Percentiles rank a stretch among this genome's conserved stretches.
phyloP scores from a whole-genome alignment of 2,113 vertebrate species.

The Carassius carassius region DNA sequence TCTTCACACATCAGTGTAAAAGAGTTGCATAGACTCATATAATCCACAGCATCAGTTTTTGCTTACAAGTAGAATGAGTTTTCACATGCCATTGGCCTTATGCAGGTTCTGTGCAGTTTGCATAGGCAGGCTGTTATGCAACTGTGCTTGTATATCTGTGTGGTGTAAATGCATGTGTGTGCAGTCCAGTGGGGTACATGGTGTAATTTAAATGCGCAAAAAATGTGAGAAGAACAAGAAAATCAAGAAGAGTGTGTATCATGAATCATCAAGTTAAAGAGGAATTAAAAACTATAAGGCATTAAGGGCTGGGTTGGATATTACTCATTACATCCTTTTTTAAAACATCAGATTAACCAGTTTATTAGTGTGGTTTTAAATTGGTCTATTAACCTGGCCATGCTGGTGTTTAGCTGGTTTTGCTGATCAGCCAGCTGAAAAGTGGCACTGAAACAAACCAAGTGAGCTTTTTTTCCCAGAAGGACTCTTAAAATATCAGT shows the following conservation, averaged over 20 bases:
- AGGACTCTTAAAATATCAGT: slow-evolving; percentile 6
- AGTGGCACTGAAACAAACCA: neutral
- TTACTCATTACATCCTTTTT: neutral
- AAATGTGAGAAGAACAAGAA: neutral
- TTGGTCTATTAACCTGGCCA: neutral
- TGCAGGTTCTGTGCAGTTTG: neutral
- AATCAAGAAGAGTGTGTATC: neutral
- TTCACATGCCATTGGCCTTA: slow-evolving; percentile 18
- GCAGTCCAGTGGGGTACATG: neutral
- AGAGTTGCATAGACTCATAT: neutral
- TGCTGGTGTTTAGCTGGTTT: neutral
- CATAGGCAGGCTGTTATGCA: slow-evolving; percentile 4
- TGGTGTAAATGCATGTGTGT: neutral
- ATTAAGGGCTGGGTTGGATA: neutral
- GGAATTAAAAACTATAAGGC: neutral
- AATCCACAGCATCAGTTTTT: neutral
- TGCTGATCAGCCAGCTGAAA: neutral
- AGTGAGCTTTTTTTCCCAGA: neutral
- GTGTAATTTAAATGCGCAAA: slow-evolving; percentile 11
- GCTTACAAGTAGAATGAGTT: slow-evolving; percentile 29
- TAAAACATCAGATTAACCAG: neutral
- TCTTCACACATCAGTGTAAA: slow-evolving; percentile 34
- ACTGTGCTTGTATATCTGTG: neutral
- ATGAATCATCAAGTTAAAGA: neutral
- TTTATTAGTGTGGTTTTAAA: neutral